Evolutionary conservation across 53 echinoderm and acorn worm species (phyloP).

Genomic region (Glandiceps talaboti): DNA sequence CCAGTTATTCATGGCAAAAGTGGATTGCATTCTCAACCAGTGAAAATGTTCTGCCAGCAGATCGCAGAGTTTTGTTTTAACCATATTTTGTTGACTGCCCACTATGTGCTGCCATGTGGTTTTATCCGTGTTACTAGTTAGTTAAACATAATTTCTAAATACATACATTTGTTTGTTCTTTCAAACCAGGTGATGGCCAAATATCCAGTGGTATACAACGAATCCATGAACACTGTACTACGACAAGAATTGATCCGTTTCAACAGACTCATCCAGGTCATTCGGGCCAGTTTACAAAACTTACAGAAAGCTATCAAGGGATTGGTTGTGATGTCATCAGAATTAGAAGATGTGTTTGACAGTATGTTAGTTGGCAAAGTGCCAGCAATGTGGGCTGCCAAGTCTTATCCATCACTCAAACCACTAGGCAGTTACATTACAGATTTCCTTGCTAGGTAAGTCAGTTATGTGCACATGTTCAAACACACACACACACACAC

Average conservation of each 20-base stretch:
- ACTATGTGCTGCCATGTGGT: no score
- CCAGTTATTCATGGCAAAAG: no score
- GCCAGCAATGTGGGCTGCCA: slow-evolving; percentile 94
- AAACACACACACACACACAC: no score
- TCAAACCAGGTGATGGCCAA: slow-evolving; percentile 78
- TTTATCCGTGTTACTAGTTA: no score
- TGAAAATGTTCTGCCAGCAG: no score
- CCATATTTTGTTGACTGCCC: no score
- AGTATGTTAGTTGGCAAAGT: slow-evolving; percentile 89
- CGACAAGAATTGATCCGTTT: slow-evolving; percentile 94
- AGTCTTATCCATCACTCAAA: slow-evolving; percentile 94
- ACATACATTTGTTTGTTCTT: no score
- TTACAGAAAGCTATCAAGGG: slow-evolving; percentile 98
- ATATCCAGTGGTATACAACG: slow-evolving; percentile 78
- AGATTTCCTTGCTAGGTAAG: slow-evolving; percentile 89
- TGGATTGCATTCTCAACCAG: no score
- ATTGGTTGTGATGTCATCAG: slow-evolving; percentile 96
- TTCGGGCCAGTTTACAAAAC: slow-evolving; percentile 78
- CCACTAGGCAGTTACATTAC: slow-evolving; percentile 83
- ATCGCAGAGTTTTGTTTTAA: no score
- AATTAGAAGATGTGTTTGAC: slow-evolving; percentile 94
- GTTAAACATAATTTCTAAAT: no score
- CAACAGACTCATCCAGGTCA: slow-evolving; percentile 77
- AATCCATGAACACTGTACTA: slow-evolving; percentile 99
- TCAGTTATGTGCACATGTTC: no score